Conservation (phyloP, 1,140 invertebrate genomes). For the Hylaeus volcanicus region DNA sequence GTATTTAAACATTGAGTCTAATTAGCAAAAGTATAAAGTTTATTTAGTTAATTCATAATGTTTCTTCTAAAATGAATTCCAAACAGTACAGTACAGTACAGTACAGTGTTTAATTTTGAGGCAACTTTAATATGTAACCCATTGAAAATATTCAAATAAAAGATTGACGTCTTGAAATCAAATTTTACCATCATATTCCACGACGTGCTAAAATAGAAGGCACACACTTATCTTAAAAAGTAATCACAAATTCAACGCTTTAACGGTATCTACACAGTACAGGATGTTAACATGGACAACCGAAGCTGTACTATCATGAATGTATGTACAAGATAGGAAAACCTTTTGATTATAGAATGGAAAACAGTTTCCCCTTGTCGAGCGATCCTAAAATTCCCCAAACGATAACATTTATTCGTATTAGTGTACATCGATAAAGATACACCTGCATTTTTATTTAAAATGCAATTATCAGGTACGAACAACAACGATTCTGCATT, state of each 20-base stretch:
- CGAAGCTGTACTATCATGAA: not conserved
- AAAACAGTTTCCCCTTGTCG: slow-evolving; percentile 13
- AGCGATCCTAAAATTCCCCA: not conserved
- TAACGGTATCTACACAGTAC: not conserved
- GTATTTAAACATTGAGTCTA: too few relatives aligned
- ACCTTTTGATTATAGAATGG: slow-evolving; percentile 1
- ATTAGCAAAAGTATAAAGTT: too few relatives aligned
- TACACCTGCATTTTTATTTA: not conserved
- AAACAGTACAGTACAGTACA: too few relatives aligned
- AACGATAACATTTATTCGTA: slow-evolving; percentile 4
- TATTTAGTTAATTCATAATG: too few relatives aligned
- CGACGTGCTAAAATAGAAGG: not conserved
- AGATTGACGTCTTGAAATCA: not conserved
- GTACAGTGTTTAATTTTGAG: too few relatives aligned
- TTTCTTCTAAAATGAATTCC: too few relatives aligned
- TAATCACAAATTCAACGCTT: not conserved
- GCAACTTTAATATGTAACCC: too few relatives aligned
- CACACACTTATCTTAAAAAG: too few relatives aligned
- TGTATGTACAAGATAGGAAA: slow-evolving; percentile 9
- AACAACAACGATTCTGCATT: not conserved
- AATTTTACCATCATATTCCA: not conserved
- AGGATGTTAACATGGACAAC: slow-evolving; percentile 23
- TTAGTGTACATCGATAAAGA: slow-evolving; percentile 4
- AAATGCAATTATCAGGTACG: not conserved
- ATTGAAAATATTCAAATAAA: too few relatives aligned